Evolutionary conservation across 2,888 invertebrate species (phyloP), one percentile per base, ranked within the genome.

Genomic region (Heliothis peltigera): DNA sequence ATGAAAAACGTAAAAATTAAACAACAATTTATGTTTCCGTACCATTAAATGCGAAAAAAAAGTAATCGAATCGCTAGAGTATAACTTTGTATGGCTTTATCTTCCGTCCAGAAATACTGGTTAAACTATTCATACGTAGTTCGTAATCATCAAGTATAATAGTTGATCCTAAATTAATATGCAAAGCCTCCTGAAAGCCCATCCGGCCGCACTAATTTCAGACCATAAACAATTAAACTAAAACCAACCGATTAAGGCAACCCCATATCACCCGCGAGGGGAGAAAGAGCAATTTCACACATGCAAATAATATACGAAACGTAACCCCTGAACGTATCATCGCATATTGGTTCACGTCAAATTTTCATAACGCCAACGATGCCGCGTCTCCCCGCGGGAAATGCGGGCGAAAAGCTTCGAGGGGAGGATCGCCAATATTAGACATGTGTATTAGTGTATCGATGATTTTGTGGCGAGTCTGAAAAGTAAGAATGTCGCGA

Each of bases 311-410:
- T 65, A 70, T 79, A 82, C 69, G 69, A 69, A 61, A 69, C 81
- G 73, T 83, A 86, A 87, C 85, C 85, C 87, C 80, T 56, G 82
- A 83, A 84, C 87, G 79, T 92, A 93, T 93, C 93, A 93, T 92
- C 93, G 90, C 89, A 86, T 92, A 92, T 91, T 84, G 92, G 87
- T 75, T 81, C 81, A 75, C 85, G 92, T 92, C 91, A 92, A 90
- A 93, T 91, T 94, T 94, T 94, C 92, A 94, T 92, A 92, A 87
- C 77, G 68, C 64, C 67, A 65, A 70, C 89, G 78, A 81, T 81
- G 54, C 77, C 67, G 71, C 67, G 66, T 67, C 83, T 81, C 79
- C 88, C 90, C 89, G 70, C 83, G 92, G 92, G 92, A 93, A 91
- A 91, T 92, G 89, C 71, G 87, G 87, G 79, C 70, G 81, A 85